Evolutionary conservation across 2,113 vertebrate genomes (phyloP), one percentile per base, ranked within the genome.

Genomic region (Microcebus jonahi): DNA sequence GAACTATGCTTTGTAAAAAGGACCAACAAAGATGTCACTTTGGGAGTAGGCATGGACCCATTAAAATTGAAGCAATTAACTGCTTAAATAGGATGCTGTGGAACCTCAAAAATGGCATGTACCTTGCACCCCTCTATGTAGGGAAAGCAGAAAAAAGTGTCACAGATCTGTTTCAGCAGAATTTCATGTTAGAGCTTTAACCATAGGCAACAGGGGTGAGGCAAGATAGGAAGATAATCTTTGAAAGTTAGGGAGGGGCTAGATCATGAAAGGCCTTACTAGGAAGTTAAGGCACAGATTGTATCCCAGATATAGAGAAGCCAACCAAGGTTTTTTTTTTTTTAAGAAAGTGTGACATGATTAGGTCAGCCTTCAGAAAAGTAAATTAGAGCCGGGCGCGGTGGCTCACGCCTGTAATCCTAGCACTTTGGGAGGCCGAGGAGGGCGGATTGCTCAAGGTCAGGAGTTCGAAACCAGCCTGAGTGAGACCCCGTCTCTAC

Each of bases 341-440:
- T 42, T 42, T 42, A 79, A 50, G 55, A 93, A 90, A 48, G 25
- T 76, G 8, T n/a, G 15, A 55, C 67, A 70, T 86, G 81, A 73
- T 86, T 57, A 55, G 45, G 31, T 71, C 53, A 89, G 71, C 17
- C 36, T 96, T 92, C 36, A 92, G 79, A 92, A 71, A 65, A 75
- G 39, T 53, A 77, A 86, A 84, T 39, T 39, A 39, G 39, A 39
- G 39, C 39, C 39, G 39, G 39, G 39, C 3, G 3, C 3, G 39
- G 39, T 39, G 39, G 39, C 39, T 39, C 39, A 39, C 3, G 39
- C 39, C 39, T 39, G 39, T 39, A 39, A 39, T 39, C 39, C 39
- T 39, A 39, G 3, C 39, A 39, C 39, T 39, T 39, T 39, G 39
- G 39, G 39, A 39, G 39, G 39, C 39, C 39, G 39, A 39, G 39